Conservation (phyloP, 2,113 vertebrate species). For the Seriola dumerili region DNA sequence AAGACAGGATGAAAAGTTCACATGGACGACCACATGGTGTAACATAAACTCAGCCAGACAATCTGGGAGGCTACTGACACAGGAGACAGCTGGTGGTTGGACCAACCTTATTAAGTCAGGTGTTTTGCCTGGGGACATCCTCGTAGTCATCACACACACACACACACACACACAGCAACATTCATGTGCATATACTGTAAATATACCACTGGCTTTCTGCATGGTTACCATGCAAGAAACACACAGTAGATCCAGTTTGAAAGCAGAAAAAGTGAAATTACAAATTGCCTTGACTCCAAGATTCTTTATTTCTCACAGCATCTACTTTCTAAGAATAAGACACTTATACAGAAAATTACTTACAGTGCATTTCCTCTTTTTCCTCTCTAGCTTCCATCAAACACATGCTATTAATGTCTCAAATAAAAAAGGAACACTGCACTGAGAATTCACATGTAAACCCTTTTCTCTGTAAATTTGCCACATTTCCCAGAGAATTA, state of each 20-base stretch:
- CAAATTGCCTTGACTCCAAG: conserved; percentile 14
- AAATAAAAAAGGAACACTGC: neutral
- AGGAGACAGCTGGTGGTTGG: conserved; percentile 68
- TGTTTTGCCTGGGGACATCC: conserved; percentile 64
- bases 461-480: neutral
- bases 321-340: conserved; percentile 33
- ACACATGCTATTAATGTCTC: neutral
- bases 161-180: neutral
- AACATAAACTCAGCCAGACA: conserved; percentile 69
- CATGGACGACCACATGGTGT: conserved; percentile 44
- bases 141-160: conserved; percentile 17
- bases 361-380: conserved; percentile 4
- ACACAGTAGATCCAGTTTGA: conserved; percentile 8
- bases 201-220: neutral
- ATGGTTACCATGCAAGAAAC: neutral
- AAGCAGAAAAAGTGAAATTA: conserved; percentile 20
- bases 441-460: neutral
- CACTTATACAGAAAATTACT: conserved; percentile 7
- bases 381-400: neutral
- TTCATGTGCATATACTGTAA: neutral
- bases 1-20: conserved; percentile 37
- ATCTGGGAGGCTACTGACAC: conserved; percentile 55
- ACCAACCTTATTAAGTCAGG: conserved; percentile 73
- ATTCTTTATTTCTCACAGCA: conserved; percentile 3
- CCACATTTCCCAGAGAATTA: conserved; percentile 5